Percentiles rank a stretch among this genome's conserved stretches.
Evolutionary conservation across 2,888 invertebrate species (phyloP).

Genomic region (Pristionchus arcanus): DNA sequence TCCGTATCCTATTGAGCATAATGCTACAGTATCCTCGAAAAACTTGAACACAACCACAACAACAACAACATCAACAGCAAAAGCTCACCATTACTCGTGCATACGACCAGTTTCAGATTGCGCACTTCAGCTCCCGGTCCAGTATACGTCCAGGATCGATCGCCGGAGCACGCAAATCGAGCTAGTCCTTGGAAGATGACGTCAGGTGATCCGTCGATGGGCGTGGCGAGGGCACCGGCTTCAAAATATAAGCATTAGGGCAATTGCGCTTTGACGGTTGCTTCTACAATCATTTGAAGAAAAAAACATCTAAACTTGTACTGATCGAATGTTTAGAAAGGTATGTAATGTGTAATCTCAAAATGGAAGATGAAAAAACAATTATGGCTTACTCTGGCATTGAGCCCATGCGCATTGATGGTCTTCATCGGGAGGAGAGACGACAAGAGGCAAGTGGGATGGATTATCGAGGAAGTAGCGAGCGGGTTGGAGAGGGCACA

Average conservation of each 20-base stretch:
- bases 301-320: no score
- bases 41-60: no score
- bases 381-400: background rate
- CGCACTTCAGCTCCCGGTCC: background rate
- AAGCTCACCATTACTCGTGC: background rate
- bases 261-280: no score
- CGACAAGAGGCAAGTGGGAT: background rate
- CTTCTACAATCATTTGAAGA: no score
- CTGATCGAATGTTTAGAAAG: no score
- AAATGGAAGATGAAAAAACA: no score
- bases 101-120: background rate
- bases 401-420: background rate
- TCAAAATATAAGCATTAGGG: background rate
- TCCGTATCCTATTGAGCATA: no score
- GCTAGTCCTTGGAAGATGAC: background rate
- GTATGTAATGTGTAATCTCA: no score
- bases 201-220: background rate
- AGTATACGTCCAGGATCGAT: background rate
- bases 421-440: background rate
- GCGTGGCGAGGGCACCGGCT: background rate
- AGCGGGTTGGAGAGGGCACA: background rate
- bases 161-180: background rate
- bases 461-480: background rate
- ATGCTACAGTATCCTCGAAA: no score
- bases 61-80: no score